These are phyloP conservation scores for Platysternon megacephalum DNA, from an alignment of 2,113 vertebrate species.

Conservation along the genomic window DNA sequence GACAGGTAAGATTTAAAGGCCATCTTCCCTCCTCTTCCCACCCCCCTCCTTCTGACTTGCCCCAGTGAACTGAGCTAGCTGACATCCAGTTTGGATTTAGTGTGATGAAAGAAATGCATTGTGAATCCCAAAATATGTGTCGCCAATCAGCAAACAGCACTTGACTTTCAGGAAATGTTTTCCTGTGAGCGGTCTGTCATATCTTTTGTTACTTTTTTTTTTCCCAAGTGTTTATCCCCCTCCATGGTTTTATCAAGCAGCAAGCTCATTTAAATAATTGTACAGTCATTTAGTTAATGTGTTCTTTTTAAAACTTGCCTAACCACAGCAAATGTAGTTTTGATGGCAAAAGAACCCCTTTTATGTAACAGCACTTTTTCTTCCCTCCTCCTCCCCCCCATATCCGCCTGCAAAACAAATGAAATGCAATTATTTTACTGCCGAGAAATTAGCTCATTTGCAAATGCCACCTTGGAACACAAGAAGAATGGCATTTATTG, in stretches of 20 bases:
- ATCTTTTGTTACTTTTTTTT: constrained; percentile 65
- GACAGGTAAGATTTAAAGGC: not conserved
- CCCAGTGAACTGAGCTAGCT: not conserved
- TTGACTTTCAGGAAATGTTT: constrained; percentile 47
- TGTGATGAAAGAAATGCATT: constrained; percentile 11
- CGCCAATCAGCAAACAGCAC: constrained; percentile 42
- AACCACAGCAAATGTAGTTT: constrained; percentile 75
- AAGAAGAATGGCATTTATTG: constrained; percentile 88
- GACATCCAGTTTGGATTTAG: constrained; percentile 23
- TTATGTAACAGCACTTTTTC: constrained; percentile 82
- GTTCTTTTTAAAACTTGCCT: constrained; percentile 81
- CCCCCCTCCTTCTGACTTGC: not conserved
- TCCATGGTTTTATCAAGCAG: constrained; percentile 75
- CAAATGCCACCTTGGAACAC: constrained; percentile 84
- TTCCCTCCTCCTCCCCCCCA: constrained; percentile 32
- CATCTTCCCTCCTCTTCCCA: not conserved
- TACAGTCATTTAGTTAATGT: constrained; percentile 84
- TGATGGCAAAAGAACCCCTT: constrained; percentile 82
- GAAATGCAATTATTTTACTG: constrained; percentile 86
- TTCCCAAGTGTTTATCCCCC: constrained; percentile 70
- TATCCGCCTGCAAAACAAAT: constrained; percentile 77
- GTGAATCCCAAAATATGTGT: constrained; percentile 53
- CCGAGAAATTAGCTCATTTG: constrained; percentile 87
- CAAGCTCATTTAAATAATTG: constrained; percentile 82
- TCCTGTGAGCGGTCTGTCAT: constrained; percentile 58